Percentiles rank a stretch among this genome's conserved stretches.
Conservation (phyloP, 2,888 invertebrate species). For the Drosophila rubida region DNA sequence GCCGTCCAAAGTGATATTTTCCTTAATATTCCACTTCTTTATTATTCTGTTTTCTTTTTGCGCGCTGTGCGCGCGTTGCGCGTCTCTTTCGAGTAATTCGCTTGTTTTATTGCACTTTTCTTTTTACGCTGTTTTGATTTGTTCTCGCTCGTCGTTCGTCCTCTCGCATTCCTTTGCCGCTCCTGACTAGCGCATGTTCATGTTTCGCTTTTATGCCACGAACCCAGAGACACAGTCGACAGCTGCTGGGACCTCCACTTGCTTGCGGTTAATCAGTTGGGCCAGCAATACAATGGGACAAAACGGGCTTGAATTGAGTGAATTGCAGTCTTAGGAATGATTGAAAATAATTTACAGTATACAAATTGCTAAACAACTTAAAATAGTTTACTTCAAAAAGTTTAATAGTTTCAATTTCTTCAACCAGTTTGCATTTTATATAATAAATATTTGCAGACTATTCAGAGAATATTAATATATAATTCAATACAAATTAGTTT, state of each 20-base stretch:
- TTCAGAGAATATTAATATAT: too few species aligned
- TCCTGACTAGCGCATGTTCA: conserved; percentile 29
- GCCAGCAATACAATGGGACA: conserved; percentile 39
- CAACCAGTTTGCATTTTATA: too few species aligned
- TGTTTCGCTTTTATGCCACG: conserved; percentile 49
- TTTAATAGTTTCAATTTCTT: too few species aligned
- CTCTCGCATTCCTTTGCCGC: conserved; percentile 12
- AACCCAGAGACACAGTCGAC: conserved; percentile 40
- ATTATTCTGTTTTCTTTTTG: conserved; percentile 70
- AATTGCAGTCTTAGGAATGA: neutral
- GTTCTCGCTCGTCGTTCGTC: conserved; percentile 48
- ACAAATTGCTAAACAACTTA: too few species aligned
- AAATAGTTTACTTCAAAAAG: too few species aligned
- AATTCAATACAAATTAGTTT: too few species aligned
- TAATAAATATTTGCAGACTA: too few species aligned
- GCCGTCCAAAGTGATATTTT: conserved; percentile 60
- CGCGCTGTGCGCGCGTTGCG: conserved; percentile 1
- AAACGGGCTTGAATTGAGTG: neutral
- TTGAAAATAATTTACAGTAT: neutral
- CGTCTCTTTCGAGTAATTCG: conserved; percentile 61
- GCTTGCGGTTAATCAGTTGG: conserved; percentile 66
- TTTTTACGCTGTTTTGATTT: conserved; percentile 76
- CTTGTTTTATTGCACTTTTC: conserved; percentile 77
- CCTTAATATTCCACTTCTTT: conserved; percentile 63
- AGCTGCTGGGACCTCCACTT: conserved; percentile 66